Conservation (phyloP, 2,797 vertebrate genomes). For the Psittacula echo region DNA sequence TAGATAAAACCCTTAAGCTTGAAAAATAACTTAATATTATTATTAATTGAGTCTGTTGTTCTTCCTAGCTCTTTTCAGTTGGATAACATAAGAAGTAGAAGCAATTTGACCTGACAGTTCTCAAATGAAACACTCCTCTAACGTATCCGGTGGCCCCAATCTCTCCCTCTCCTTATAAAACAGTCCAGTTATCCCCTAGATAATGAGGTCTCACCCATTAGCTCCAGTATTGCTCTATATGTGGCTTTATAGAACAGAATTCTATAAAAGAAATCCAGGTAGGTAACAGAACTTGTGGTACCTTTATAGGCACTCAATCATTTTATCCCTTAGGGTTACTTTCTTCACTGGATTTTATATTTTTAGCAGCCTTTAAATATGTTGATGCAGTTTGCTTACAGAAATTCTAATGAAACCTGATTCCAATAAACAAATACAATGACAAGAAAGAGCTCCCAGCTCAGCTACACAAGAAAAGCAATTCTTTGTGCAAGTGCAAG, state of each 20-base stretch:
- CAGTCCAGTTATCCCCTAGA: background rate
- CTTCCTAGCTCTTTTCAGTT: background rate
- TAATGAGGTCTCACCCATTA: background rate
- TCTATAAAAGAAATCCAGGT: background rate
- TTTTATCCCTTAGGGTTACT: background rate
- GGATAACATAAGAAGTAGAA: background rate
- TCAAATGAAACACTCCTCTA: background rate
- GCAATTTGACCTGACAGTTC: conserved; percentile 14
- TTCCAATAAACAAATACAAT: background rate
- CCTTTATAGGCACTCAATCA: background rate
- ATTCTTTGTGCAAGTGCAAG: background rate
- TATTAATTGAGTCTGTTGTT: background rate
- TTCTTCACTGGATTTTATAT: background rate
- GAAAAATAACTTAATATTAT: background rate
- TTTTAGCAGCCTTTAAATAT: conserved; percentile 19
- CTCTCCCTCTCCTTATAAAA: background rate
- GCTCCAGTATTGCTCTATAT: background rate
- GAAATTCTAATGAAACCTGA: conserved; percentile 14
- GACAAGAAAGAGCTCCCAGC: background rate
- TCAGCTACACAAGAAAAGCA: background rate
- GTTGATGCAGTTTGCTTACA: background rate
- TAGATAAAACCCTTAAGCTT: background rate
- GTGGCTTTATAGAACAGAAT: background rate
- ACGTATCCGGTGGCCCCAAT: background rate
- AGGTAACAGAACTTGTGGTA: background rate